Evolutionary conservation across 2,797 vertebrate genomes (phyloP), one percentile per base, ranked within the genome.

Genomic region (Nannoperca obscura): DNA sequence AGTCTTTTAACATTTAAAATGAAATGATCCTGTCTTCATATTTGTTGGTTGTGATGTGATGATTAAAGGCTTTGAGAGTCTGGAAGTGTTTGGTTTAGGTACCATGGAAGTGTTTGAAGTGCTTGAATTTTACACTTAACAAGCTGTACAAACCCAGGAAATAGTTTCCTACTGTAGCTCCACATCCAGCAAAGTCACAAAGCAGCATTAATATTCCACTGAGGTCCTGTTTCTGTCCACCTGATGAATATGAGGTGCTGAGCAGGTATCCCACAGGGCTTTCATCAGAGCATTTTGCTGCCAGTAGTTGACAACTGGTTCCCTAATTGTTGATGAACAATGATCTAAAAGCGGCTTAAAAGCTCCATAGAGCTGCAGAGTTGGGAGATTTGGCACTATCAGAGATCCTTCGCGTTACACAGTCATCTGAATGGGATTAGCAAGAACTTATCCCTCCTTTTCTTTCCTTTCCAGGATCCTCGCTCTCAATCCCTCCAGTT

Each of bases 401-500:
- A 60, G 19, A 46, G 36, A 50, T 22, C 7, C 7, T 19, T 46
- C 17, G 36, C 14, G 13, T 42, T 52, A 20, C 10, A 19, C 19
- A 14, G 3, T 20, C 50, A 19, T 49, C 15, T 47, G 17, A 65
- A 27, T 30, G 20, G 1, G 4, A 47, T 32, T 8, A 30, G 4
- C 13, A 42, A 32, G 3, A 68, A 61, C 44, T 11, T 11, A 49
- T 58, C 2, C 7, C 1, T 57, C 2, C 1, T 67, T 64, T 74
- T 53, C 15, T 76, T 22, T 65, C 14, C 11, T 17, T 78, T 90
- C 84, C 89, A 93, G 85, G 85, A 93, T 65, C 85, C 78, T 74
- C 94, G 89, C 69, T 85, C 86, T 86, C 91, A 15, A 13, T 4
- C 83, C 27, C 66, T 20, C 1, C 80, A 77, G 49, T 84, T 71